These are phyloP conservation scores for Synergus japonicus DNA, from an alignment of 2,888 invertebrate species.

Conservation along the genomic window DNA sequence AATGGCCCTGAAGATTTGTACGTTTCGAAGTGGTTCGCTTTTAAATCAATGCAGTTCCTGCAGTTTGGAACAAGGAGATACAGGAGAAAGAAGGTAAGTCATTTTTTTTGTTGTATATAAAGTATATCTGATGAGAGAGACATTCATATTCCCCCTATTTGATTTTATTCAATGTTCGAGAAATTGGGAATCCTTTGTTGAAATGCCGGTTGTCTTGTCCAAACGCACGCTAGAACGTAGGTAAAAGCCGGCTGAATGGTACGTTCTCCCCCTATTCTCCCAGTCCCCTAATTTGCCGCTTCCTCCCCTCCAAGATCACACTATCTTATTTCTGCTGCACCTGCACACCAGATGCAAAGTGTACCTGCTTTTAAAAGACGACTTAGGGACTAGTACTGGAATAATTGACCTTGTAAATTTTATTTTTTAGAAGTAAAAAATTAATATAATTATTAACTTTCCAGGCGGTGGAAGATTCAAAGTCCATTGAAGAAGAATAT, in stretches of 20 bases:
- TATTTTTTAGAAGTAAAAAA: no score
- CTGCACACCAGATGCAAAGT: neutral
- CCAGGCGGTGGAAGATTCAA: constrained; percentile 59
- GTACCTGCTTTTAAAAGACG: neutral
- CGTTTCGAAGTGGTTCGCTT: constrained; percentile 70
- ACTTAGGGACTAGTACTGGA: no score
- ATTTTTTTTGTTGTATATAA: neutral
- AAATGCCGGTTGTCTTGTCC: neutral
- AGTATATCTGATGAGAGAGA: neutral
- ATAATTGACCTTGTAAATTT: no score
- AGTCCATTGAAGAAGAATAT: constrained; percentile 64
- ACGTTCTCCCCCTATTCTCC: neutral
- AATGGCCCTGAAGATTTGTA: constrained; percentile 65
- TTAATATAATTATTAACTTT: constrained; percentile 18
- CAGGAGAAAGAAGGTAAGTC: constrained; percentile 64
- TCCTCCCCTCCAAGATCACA: neutral
- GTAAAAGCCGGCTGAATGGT: constrained; percentile 24
- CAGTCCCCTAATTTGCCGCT: neutral
- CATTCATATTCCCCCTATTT: neutral
- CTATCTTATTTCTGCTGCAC: neutral
- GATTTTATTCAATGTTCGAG: neutral
- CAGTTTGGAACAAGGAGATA: constrained; percentile 67
- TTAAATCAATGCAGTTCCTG: constrained; percentile 68
- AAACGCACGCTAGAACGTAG: constrained; percentile 2
- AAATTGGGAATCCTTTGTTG: neutral